Evolutionary conservation across 2,888 invertebrate genomes (phyloP).

Genomic region (Oligia fasciuncula): DNA sequence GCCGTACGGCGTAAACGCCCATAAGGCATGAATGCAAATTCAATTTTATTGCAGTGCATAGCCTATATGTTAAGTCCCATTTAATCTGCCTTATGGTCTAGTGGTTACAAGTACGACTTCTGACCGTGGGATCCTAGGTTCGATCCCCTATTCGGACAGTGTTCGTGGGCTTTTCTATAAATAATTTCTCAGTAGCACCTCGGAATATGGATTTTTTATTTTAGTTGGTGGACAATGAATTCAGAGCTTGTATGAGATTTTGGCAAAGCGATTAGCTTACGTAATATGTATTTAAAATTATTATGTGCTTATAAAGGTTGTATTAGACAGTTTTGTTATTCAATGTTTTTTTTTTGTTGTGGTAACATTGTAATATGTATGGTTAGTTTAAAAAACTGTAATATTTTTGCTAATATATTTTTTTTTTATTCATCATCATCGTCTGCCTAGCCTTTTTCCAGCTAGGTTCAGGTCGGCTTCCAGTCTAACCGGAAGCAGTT

Average conservation of each 20-base stretch:
- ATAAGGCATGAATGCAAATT: too few relatives aligned
- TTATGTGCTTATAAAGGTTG: conserved; percentile 51
- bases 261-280: conserved; percentile 39
- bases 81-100: too few relatives aligned
- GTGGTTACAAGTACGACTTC: too few relatives aligned
- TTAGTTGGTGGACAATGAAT: background rate
- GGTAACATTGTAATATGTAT: conserved; percentile 32
- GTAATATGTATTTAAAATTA: conserved; percentile 32
- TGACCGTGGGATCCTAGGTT: too few relatives aligned
- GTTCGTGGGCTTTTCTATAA: too few relatives aligned
- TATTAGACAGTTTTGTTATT: conserved; percentile 19
- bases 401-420: background rate
- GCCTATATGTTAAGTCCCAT: too few relatives aligned
- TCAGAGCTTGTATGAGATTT: conserved; percentile 35
- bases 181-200: too few relatives aligned
- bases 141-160: too few relatives aligned
- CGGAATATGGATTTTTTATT: background rate
- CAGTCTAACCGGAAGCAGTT: background rate
- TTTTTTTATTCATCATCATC: too few relatives aligned
- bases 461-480: background rate
- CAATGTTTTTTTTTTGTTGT: conserved; percentile 9
- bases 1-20: too few relatives aligned
- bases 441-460: background rate
- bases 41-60: too few relatives aligned
- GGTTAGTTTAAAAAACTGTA: background rate